Conservation (phyloP, 2,113 vertebrate genomes). For the Phrynosoma blainvillii region DNA sequence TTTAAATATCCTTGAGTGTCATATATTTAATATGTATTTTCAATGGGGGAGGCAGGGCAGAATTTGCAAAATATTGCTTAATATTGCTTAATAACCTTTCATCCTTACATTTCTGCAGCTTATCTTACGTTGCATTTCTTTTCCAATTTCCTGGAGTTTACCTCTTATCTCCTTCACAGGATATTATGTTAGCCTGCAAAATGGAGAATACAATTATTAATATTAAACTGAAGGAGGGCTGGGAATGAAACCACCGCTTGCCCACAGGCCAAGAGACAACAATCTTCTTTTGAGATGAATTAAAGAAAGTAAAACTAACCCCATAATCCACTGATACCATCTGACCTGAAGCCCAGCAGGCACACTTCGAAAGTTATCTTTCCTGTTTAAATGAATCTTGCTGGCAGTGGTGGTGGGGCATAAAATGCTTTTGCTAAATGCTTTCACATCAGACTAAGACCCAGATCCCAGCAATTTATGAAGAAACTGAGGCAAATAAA, state of each 20-base stretch:
- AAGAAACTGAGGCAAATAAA: too few species aligned
- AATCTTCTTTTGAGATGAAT: slow-evolving; percentile 29
- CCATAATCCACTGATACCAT: not conserved
- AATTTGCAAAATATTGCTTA: slow-evolving; percentile 11
- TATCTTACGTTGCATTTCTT: slow-evolving; percentile 50
- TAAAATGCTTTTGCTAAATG: not conserved
- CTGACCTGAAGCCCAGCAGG: slow-evolving; percentile 24
- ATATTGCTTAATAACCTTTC: slow-evolving; percentile 33
- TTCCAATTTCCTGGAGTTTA: slow-evolving; percentile 59
- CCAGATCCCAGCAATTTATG: not conserved
- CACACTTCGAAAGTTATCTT: not conserved
- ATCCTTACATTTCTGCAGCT: slow-evolving; percentile 36
- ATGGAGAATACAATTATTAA: slow-evolving; percentile 55
- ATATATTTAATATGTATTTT: too few species aligned
- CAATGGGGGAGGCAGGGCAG: not conserved
- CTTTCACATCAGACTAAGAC: not conserved
- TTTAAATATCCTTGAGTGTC: too few species aligned
- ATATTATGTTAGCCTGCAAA: slow-evolving; percentile 67
- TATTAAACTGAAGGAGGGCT: slow-evolving; percentile 52
- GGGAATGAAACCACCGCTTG: slow-evolving; percentile 35
- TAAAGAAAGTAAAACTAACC: slow-evolving; percentile 35
- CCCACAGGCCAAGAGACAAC: slow-evolving; percentile 11
- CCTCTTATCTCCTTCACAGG: slow-evolving; percentile 53
- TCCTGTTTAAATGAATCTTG: not conserved
- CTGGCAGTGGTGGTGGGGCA: too few species aligned